Evolutionary conservation across 2,888 invertebrate genomes (phyloP).

Genomic region (Conus canariensis): DNA sequence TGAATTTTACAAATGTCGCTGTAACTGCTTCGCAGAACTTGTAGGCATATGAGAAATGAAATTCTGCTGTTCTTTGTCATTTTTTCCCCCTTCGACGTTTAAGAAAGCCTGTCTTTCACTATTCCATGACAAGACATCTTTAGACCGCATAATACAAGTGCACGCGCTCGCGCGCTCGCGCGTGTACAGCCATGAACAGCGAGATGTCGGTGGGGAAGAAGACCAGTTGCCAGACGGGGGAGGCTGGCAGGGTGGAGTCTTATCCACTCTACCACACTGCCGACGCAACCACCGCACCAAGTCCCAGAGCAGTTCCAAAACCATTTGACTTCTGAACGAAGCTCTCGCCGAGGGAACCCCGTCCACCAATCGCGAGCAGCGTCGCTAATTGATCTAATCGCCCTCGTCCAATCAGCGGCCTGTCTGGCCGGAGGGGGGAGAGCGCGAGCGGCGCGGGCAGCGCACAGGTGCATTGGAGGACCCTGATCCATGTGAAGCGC

Average conservation of each 20-base stretch:
- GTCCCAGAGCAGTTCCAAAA: background rate
- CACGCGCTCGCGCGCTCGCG: too few species aligned
- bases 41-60: too few species aligned
- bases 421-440: background rate
- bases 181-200: background rate
- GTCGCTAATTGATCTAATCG: conserved; percentile 30
- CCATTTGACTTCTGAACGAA: background rate
- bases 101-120: too few species aligned
- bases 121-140: too few species aligned
- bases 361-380: conserved; percentile 23
- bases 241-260: too few species aligned
- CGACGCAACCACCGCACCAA: background rate
- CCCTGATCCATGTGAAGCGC: background rate
- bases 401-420: conserved; percentile 25
- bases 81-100: too few species aligned
- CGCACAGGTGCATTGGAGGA: conserved; percentile 27
- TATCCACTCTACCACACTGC: background rate
- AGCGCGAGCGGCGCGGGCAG: conserved; percentile 31
- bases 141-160: too few species aligned
- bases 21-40: too few species aligned
- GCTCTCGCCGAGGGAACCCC: background rate
- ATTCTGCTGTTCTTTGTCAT: too few species aligned
- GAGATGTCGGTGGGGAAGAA: background rate
- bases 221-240: background rate
- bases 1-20: too few species aligned